These are phyloP conservation scores for Dichetophora obliterata DNA, from an alignment of 2,888 invertebrate species.

Conservation along the genomic window DNA sequence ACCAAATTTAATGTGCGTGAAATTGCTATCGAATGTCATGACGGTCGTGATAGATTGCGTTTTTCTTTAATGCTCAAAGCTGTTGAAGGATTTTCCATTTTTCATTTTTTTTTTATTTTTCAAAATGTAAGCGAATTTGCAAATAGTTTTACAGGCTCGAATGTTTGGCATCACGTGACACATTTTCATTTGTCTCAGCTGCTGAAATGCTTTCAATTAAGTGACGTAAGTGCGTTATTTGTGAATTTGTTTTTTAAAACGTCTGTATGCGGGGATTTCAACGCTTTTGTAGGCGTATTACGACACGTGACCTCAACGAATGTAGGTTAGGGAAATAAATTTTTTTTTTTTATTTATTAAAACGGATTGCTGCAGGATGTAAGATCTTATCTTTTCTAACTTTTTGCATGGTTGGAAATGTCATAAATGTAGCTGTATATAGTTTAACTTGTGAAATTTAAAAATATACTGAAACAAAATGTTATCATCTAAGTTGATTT, in stretches of 20 bases:
- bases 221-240: not conserved
- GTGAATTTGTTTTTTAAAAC: not conserved
- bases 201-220: not conserved
- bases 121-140: not conserved
- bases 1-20: conserved; percentile 2
- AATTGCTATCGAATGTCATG: not conserved
- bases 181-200: not conserved
- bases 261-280: too few relatives aligned
- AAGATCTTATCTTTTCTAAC: too few relatives aligned
- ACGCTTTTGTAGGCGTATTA: too few relatives aligned
- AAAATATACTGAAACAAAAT: too few relatives aligned
- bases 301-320: too few relatives aligned
- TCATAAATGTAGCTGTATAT: too few relatives aligned
- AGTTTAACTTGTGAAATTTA: too few relatives aligned
- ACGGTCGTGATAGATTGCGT: not conserved
- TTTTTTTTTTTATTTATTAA: too few relatives aligned
- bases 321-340: too few relatives aligned
- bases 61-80: not conserved
- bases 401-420: too few relatives aligned
- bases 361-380: too few relatives aligned
- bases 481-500: too few relatives aligned
- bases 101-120: not conserved
- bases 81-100: not conserved
- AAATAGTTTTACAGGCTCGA: not conserved
- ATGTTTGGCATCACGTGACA: not conserved